Evolutionary conservation across 2,888 invertebrate species (phyloP), one percentile per base, ranked within the genome.

Genomic region (Catocala nupta): DNA sequence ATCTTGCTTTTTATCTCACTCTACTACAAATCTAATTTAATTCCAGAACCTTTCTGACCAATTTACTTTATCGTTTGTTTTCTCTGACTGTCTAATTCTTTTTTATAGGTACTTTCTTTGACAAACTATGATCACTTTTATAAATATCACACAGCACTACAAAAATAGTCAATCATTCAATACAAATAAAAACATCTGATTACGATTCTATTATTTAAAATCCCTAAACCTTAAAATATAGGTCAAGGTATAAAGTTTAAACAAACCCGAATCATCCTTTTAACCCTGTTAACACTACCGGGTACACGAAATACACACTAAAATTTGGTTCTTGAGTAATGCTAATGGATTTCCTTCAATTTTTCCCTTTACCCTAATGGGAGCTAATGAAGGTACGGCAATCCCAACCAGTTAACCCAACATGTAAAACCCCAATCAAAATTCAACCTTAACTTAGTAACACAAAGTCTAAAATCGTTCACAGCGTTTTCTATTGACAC

Each of bases 331-430:
- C 64, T 25, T 44, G 59, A 56, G 61, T 70, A 73, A 73, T 57
- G 45, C 58, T 73, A 72, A 72, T 72, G 64, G 70, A 73, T 73
- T 73, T 57, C 61, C 60, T 70, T 59, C 7, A 59, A 59, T 70
- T 73, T 73, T 73, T 59, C 51, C 56, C 63, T 62, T 39, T 64
- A 59, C 52, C 48, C 49, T 72, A 70, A 70, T 70, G 59, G 52
- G 44, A 48, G 71, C 71, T 73, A 68, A 72, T 73, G 71, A 72
- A 68, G 68, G 66, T 62, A 65, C 33, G 63, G 42, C 48, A 66
- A 69, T 59, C 70, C 59, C 51, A 49, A n/a, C 34, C 51, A 44
- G 34, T 52, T 58, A 49, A 69, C 66, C 52, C 59, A 48, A 59
- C 25, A 44, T 11, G n/a, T 4, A 36, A 12, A 43, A 36, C 5